phyloP scores from a whole-genome alignment of 2,797 vertebrate species.

The Lepilemur ruficaudatus region DNA sequence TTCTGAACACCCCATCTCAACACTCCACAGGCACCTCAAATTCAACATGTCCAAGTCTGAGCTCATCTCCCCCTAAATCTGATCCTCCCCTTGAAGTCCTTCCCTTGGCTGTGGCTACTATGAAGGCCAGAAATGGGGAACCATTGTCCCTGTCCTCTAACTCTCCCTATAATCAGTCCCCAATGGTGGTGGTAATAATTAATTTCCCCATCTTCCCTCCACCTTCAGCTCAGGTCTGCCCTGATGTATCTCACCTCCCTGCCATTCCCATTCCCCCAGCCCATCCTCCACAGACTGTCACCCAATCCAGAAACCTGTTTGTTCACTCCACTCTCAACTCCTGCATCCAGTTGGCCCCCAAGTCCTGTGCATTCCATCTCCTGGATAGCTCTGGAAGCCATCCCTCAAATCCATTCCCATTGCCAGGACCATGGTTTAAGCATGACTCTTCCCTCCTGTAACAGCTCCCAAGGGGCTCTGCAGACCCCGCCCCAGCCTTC shows the following conservation, averaged over 20 bases:
- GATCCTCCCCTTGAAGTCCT: not conserved
- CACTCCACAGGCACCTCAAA: not conserved
- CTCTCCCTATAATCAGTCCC: not conserved
- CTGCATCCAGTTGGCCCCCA: not conserved
- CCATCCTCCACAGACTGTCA: not conserved
- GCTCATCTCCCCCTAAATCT: not conserved
- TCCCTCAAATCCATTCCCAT: not conserved
- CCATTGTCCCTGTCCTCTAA: not conserved
- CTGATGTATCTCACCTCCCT: not conserved
- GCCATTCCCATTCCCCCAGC: not conserved
- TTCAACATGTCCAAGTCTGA: not conserved
- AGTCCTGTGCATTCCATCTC: not conserved
- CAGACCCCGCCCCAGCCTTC: not conserved
- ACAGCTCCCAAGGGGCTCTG: not conserved
- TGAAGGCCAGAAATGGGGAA: not conserved
- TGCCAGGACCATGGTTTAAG: not conserved
- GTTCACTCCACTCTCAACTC: not conserved
- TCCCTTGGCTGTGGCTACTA: not conserved
- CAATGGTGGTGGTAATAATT: rapidly evolving
- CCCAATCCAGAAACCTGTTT: not conserved
- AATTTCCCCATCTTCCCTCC: not conserved
- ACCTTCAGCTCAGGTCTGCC: not conserved
- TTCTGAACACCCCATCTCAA: rapidly evolving
- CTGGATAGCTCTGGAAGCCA: not conserved
- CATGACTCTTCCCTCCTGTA: not conserved